A percentile compares a stretch with the other conserved stretches of the same genome.
These are phyloP conservation scores for Lepus timidus DNA, from an alignment of 2,113 vertebrate genomes.

Conservation along the genomic window DNA sequence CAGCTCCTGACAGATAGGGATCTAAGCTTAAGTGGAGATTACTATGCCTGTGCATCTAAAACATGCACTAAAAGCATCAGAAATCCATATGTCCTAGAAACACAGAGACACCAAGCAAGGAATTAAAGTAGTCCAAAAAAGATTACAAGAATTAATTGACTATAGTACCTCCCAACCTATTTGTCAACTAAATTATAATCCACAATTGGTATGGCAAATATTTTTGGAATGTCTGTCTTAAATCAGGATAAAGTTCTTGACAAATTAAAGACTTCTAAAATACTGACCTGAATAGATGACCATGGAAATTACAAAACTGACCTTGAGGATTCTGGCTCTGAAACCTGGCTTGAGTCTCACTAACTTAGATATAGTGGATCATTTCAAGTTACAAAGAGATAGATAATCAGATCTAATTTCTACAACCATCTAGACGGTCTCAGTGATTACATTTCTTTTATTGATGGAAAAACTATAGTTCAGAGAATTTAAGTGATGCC, in stretches of 20 bases:
- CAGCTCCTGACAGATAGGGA: background rate
- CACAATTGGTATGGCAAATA: background rate
- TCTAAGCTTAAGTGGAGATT: conserved; percentile 56
- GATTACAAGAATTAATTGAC: background rate
- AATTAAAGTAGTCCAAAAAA: background rate
- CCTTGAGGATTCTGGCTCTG: background rate
- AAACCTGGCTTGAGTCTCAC: background rate
- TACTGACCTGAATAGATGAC: background rate
- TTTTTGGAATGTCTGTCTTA: background rate
- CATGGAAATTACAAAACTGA: background rate
- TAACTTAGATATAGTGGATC: background rate
- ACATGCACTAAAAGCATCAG: conserved; percentile 8
- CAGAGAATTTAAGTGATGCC: background rate
- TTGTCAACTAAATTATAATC: background rate
- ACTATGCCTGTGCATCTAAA: background rate
- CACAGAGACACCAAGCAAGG: background rate
- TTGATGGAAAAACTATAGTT: background rate
- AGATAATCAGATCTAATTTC: background rate
- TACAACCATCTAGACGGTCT: background rate
- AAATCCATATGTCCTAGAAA: background rate
- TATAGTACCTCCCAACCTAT: background rate
- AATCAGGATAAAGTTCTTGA: background rate
- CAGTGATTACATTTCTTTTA: background rate
- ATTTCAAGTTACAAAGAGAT: conserved; percentile 31
- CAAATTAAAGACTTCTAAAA: background rate